These are phyloP conservation scores for Tarsius wallacei DNA, from an alignment of 2,797 vertebrate genomes.

Conservation along the genomic window DNA sequence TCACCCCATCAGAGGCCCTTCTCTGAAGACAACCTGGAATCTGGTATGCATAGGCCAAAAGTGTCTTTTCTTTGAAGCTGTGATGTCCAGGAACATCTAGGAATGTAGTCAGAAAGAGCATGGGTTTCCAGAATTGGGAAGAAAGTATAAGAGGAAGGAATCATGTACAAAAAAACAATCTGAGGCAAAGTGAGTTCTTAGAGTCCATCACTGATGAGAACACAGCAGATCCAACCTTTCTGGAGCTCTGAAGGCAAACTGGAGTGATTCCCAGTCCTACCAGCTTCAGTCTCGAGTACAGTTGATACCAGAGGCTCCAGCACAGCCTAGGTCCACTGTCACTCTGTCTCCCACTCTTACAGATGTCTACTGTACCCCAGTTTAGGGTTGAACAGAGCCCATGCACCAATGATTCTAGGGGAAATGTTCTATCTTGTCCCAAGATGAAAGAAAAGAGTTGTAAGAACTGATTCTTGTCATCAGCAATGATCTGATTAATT, in stretches of 20 bases:
- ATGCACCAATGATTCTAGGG: no score
- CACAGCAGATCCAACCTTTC: neutral
- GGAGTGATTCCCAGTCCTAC: neutral
- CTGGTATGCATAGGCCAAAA: no score
- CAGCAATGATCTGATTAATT: neutral
- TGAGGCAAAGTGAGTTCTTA: neutral
- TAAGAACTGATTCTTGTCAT: neutral
- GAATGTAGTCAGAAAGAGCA: neutral
- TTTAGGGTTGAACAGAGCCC: no score
- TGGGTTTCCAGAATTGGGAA: neutral
- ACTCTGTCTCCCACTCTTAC: no score
- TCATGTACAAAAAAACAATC: neutral
- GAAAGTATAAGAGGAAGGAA: neutral
- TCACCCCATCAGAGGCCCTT: neutral
- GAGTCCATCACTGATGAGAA: neutral
- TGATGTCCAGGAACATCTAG: neutral
- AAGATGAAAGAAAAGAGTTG: neutral
- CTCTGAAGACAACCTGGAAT: neutral
- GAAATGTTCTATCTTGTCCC: neutral
- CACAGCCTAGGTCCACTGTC: no score
- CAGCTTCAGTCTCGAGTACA: neutral
- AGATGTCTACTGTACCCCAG: no score
- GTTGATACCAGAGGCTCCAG: neutral
- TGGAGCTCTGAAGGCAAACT: neutral
- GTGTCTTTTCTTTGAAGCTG: neutral